These are phyloP conservation scores for Megalops atlanticus DNA, from an alignment of 2,113 vertebrate species.

Conservation along the genomic window DNA sequence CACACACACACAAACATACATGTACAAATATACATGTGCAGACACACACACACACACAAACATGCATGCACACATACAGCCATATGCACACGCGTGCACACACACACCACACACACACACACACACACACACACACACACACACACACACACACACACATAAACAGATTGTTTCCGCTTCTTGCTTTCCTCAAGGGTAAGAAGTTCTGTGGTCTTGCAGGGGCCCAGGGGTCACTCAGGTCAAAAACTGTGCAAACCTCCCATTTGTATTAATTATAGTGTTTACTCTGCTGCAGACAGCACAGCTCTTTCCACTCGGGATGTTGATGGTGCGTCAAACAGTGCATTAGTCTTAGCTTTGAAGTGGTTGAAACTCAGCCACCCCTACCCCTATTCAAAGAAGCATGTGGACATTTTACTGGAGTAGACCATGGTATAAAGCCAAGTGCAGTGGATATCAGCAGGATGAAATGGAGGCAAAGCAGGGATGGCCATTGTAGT, in stretches of 20 bases:
- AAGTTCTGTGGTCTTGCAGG: not conserved
- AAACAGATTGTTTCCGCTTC: not conserved
- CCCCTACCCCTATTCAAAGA: too few species aligned
- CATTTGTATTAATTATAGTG: not conserved
- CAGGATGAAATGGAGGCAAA: too few species aligned
- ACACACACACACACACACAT: not conserved
- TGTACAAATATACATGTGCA: not conserved
- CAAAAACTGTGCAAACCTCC: not conserved
- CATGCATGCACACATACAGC: not conserved
- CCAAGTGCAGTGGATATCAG: too few species aligned
- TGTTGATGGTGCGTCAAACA: not conserved
- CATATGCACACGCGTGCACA: not conserved
- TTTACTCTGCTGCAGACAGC: not conserved
- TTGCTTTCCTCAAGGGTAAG: not conserved
- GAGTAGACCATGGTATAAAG: too few species aligned
- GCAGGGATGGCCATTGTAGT: too few species aligned
- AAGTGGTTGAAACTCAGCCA: not conserved
- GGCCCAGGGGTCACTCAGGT: not conserved
- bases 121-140: not conserved
- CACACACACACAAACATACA: constrained; percentile 3
- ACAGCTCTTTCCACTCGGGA: not conserved
- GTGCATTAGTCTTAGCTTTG: not conserved
- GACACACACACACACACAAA: not conserved
- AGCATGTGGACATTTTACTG: too few species aligned
- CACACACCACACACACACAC: not conserved